These are phyloP conservation scores for Muscicapa adusta DNA, from an alignment of 2,113 vertebrate genomes.

Conservation along the genomic window DNA sequence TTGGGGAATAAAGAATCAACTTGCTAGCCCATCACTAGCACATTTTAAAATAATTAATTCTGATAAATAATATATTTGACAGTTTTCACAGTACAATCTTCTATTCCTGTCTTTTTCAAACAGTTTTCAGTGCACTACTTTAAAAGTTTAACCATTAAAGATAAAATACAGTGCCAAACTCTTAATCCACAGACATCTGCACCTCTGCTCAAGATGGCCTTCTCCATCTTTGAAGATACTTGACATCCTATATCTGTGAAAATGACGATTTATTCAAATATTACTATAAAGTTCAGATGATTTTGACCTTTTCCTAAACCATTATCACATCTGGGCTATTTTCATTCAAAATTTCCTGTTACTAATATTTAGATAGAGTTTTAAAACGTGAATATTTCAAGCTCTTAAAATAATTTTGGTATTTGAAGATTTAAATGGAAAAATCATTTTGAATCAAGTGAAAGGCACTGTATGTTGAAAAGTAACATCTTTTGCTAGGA, in stretches of 20 bases:
- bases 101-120: conserved; percentile 71
- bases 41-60: conserved; percentile 69
- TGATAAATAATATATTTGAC: conserved; percentile 72
- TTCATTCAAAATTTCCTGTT: not conserved
- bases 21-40: conserved; percentile 65
- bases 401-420: not conserved
- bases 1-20: conserved; percentile 56
- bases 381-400: not conserved
- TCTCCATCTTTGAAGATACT: not conserved
- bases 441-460: conserved; percentile 55
- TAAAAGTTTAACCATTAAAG: conserved; percentile 60
- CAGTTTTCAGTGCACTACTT: conserved; percentile 77
- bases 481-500: conserved; percentile 49
- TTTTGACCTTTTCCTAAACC: not conserved
- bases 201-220: not conserved
- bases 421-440: not conserved
- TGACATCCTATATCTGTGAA: not conserved
- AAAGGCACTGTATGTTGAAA: conserved; percentile 62
- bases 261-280: not conserved
- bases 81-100: conserved; percentile 76
- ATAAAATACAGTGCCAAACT: conserved; percentile 64
- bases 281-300: not conserved
- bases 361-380: not conserved
- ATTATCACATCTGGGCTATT: not conserved
- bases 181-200: conserved; percentile 47